Evolutionary conservation across 1,140 invertebrate species (phyloP).

Genomic region (Eubasilissa regina): DNA sequence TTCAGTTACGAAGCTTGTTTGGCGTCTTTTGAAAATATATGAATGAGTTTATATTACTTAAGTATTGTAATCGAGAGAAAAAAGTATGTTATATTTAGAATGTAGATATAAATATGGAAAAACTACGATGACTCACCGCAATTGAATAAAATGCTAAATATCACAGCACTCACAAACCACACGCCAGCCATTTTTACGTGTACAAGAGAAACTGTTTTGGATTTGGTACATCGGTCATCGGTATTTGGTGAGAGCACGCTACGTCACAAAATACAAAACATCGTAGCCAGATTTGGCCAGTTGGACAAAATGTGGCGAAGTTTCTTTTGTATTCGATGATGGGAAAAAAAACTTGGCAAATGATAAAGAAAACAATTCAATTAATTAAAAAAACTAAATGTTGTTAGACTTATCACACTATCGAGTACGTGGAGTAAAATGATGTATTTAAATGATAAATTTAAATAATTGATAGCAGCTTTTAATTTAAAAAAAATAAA

Average conservation of each 20-base stretch:
- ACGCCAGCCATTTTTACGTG: constrained; percentile 44
- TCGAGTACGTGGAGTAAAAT: too few relatives aligned
- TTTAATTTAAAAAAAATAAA: too few relatives aligned
- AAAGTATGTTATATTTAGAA: neutral
- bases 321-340: too few relatives aligned
- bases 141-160: constrained; percentile 52
- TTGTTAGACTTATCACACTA: too few relatives aligned
- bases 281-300: too few relatives aligned
- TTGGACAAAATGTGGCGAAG: too few relatives aligned
- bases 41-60: neutral
- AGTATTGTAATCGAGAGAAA: neutral
- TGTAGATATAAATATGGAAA: neutral
- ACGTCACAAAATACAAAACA: neutral
- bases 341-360: too few relatives aligned
- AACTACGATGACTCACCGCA: constrained; percentile 38
- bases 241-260: neutral
- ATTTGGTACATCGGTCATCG: neutral
- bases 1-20: neutral
- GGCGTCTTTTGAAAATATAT: constrained; percentile 9
- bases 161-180: constrained; percentile 46
- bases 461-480: too few relatives aligned
- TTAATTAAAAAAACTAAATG: too few relatives aligned
- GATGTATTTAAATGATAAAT: too few relatives aligned
- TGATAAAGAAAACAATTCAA: too few relatives aligned
- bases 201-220: constrained; percentile 1